A percentile compares a stretch with the other conserved stretches of the same genome.
Conservation (phyloP, 2,888 invertebrate species). For the Teleogryllus oceanicus region DNA sequence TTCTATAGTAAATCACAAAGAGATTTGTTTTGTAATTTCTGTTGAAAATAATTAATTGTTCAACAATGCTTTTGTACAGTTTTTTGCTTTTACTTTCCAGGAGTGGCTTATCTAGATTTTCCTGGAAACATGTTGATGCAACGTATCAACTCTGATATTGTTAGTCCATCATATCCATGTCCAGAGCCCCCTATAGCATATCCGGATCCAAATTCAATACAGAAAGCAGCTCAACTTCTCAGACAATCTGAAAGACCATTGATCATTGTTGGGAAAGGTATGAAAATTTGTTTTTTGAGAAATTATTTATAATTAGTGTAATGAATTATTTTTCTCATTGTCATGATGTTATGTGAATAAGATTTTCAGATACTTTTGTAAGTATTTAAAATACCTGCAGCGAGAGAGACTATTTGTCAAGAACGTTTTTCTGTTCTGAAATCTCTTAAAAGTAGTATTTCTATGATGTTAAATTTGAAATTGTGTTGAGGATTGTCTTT, state of each 20-base stretch:
- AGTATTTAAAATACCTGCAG: too few species aligned
- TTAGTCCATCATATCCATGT: conserved; percentile 44
- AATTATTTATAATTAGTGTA: too few species aligned
- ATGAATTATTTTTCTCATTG: too few species aligned
- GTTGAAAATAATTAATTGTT: not conserved
- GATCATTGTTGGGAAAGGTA: conserved; percentile 82
- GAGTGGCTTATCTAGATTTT: conserved; percentile 82
- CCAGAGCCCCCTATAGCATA: conserved; percentile 64
- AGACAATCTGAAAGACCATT: conserved; percentile 74
- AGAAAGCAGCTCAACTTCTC: conserved; percentile 66
- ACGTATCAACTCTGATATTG: conserved; percentile 44
- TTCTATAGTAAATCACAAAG: not conserved
- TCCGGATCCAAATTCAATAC: conserved; percentile 68
- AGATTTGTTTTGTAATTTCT: not conserved
- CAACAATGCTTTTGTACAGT: not conserved
- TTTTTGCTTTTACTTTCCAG: conserved; percentile 41
- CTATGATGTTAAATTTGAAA: too few species aligned
- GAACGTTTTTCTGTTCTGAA: too few species aligned
- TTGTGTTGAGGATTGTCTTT: too few species aligned
- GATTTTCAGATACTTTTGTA: too few species aligned
- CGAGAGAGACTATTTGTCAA: too few species aligned
- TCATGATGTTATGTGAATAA: too few species aligned
- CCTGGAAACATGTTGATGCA: conserved; percentile 77
- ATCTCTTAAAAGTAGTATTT: too few species aligned
- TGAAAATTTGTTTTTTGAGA: not conserved